Evolutionary conservation across 2,888 invertebrate genomes (phyloP).

Genomic region (Hipparchia sbordonii): DNA sequence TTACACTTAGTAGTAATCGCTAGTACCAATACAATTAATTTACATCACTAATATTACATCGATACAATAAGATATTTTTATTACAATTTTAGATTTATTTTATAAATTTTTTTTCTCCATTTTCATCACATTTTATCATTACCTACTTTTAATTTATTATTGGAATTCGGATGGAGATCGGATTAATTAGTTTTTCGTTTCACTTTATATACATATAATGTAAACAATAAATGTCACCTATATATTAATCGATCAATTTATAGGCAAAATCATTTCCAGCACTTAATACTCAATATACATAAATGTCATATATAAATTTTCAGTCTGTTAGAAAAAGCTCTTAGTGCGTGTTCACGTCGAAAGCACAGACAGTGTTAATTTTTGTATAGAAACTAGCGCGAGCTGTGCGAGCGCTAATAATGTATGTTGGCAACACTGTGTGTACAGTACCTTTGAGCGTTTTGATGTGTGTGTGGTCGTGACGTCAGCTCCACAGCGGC

Average conservation of each 20-base stretch:
- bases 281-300: neutral
- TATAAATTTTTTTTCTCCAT: constrained; percentile 29
- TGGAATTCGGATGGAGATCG: constrained; percentile 51
- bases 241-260: neutral
- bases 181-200: constrained; percentile 4
- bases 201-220: neutral
- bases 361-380: too few species aligned
- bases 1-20: neutral
- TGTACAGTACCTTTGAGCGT: too few species aligned
- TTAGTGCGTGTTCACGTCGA: too few species aligned
- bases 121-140: constrained; percentile 50
- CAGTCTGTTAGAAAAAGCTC: neutral
- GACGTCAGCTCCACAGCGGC: too few species aligned
- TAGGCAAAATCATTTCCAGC: neutral
- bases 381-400: too few species aligned
- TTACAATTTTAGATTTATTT: constrained; percentile 30
- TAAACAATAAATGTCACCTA: neutral
- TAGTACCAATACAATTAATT: neutral
- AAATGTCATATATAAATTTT: too few species aligned
- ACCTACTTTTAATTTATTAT: constrained; percentile 45
- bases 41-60: neutral
- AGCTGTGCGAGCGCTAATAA: too few species aligned
- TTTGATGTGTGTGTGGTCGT: too few species aligned
- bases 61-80: constrained; percentile 19
- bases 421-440: too few species aligned